Base-by-base conservation (phyloP, 2,888 invertebrate genomes). In the Koerneria pararmatus region DNA sequence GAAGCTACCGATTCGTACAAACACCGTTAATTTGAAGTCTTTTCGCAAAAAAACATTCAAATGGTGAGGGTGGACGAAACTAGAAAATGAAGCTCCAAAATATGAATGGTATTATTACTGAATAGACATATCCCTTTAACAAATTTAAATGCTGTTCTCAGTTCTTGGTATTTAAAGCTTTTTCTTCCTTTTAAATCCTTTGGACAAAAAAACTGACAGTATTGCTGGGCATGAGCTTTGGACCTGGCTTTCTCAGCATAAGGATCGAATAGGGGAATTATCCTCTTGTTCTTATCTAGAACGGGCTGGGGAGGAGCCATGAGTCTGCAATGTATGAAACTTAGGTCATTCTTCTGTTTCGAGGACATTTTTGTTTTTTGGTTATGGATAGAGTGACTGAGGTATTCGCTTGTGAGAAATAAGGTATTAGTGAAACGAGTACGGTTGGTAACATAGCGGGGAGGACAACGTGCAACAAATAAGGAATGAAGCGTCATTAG, bases 261-360 rank as follows among this genome's bases (percentile, higher is more conserved):
- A 5, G 83, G 83, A 57, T 83, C 83, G 27, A 80, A 69, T 27
- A 82, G 69, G 22, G 81, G 82, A 61, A 83, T 83, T 66, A 83
- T 76, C 51, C 79, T 76, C 74, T 78, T 78, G 69, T 80, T 76
- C 51, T 73, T 75, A 72, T 83, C 83, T 64, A 83, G 69, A 31
- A 83, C 83, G 31, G 83, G 83, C 65, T 74, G 73, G 11, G 83
- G 83, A 24, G 79, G 80, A n/a, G 82, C 82, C 82, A 82, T 83
- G 34, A 82, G 70, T 61, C 78, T 68, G 31, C 69, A 78, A 66
- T 27, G 32, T 62, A 2, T 54, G 15, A 32, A 32, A 34, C 46
- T n/a, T 15, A 46, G 15, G n/a, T n/a, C 46, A 46, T n/a, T 6
- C 6, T 32, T 15, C 15, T 22, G 24, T 2, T n/a, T 37, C 19